These are phyloP conservation scores for Patella caerulea DNA, from an alignment of 2,888 invertebrate genomes.

Conservation along the genomic window DNA sequence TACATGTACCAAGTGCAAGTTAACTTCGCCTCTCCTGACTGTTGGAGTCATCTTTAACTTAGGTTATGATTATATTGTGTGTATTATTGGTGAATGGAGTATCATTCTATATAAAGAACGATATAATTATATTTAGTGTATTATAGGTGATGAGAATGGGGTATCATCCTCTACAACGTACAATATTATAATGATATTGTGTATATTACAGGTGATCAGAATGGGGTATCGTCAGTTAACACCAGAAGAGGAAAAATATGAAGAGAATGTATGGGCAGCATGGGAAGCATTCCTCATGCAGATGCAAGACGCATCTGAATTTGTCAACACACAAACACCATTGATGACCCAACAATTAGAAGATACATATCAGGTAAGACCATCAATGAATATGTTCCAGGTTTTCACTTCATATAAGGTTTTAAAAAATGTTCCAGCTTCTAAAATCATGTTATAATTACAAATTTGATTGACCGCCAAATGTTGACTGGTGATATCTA, in stretches of 20 bases:
- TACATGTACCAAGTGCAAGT: too few relatives aligned
- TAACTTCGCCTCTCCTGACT: too few relatives aligned
- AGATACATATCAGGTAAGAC: slow-evolving; percentile 51
- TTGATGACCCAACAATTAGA: slow-evolving; percentile 64
- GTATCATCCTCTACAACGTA: slow-evolving; percentile 48
- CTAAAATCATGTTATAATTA: too few relatives aligned
- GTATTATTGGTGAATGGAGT: slow-evolving; percentile 65
- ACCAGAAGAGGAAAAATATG: slow-evolving; percentile 65
- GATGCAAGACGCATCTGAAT: slow-evolving; percentile 69
- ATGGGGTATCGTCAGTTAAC: slow-evolving; percentile 67
- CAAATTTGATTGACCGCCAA: too few relatives aligned
- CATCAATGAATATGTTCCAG: too few relatives aligned
- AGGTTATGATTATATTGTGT: not conserved
- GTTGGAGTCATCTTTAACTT: not conserved
- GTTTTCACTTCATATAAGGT: too few relatives aligned
- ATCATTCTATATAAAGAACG: slow-evolving; percentile 41
- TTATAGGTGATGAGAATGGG: slow-evolving; percentile 66
- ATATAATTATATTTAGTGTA: not conserved
- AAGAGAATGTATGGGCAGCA: slow-evolving; percentile 60
- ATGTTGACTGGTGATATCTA: too few relatives aligned
- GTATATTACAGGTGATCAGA: slow-evolving; percentile 58
- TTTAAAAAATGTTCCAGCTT: too few relatives aligned
- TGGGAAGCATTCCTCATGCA: slow-evolving; percentile 68
- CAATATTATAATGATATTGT: not conserved
- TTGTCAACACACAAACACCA: slow-evolving; percentile 69